Base-by-base conservation (phyloP, 1,140 invertebrate genomes). In the Araneus ventricosus region DNA sequence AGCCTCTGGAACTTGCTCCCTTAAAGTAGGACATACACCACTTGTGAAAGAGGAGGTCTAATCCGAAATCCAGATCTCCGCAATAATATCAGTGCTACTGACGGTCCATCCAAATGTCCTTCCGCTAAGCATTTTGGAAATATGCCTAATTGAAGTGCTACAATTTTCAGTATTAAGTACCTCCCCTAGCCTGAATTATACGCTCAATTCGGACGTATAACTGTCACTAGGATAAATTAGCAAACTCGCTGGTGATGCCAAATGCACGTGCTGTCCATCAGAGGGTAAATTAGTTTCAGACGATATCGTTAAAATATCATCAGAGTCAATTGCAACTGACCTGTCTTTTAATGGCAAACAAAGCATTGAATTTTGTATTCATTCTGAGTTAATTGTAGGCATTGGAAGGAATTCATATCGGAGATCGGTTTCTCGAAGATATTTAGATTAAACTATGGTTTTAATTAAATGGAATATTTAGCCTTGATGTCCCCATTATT, bases 261-360 rank as follows among this genome's bases (percentile, higher is more conserved):
- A 90, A 90, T 90, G 70, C 75, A 67, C 57, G 59, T 61, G 39
- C 79, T 82, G 75, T 90, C 75, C 34, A 92, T 92, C 90, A 92
- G 75, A 67, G 90, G 80, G 90, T 92, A 92, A 92, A 92, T 92
- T 92, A 92, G 90, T 86, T 92, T 61, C 34, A 30, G 59, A 86
- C 41, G 90, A 92, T 92, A 92, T 92, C 90, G 90, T 92, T 92
- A 92, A 92, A 92, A 92, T 92, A 92, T 92, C 90, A 92, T 92
- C 90, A 92, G 90, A 92, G 90, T 86, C 90, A 85, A 86, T 92
- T 92, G 80, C 90, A 67, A 92, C 34, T 92, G 90, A 92, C 82
- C 80, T 86, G 63, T 85, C 80, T 92, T 92, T 86, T 85, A 86
- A 86, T 92, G 90, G 82, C 80, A 92, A 92, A 92, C 90, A 92